Evolutionary conservation across 1,140 invertebrate genomes (phyloP), one percentile per base, ranked within the genome.

Genomic region (Coboldia fuscipes): DNA sequence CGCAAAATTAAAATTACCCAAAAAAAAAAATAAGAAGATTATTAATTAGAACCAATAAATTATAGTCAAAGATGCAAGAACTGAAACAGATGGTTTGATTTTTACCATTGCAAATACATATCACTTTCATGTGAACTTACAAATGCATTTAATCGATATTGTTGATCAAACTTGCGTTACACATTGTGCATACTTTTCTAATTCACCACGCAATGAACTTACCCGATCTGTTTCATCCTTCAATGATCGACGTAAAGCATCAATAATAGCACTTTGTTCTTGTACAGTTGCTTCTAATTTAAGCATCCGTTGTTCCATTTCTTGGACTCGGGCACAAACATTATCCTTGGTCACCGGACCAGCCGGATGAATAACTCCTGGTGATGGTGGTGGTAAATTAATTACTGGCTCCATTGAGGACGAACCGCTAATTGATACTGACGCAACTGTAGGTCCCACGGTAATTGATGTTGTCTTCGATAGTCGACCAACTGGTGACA

Each of bases 141-240:
- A n/a, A n/a, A n/a, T n/a, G n/a, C n/a, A n/a, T n/a, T n/a, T n/a
- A n/a, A n/a, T n/a, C n/a, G n/a, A n/a, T n/a, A n/a, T n/a, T n/a
- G n/a, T n/a, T n/a, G 2, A 33, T 41, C 62, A 68, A 46, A 68
- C 65, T 45, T 65, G 62, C 37, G 65, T 68, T 44, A 67, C 64
- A 47, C 66, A 68, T 38, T 65, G 60, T 33, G 61, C 59, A 35
- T 70, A 55, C 48, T 68, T 70, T 35, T 67, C 65, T 28, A 70
- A 42, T 44, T 72, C 63, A 20, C 54, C 50, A 37, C 70, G 64
- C 26, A 73, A 39, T 14, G 63, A 47, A 42, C 59, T 59, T 12
- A 70, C 56, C 41, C 62, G 61, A 37, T 71, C 67, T 4, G 56
- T 58, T 46, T 73, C 70, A 18, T 58, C 44, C 5, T 58, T 54